Evolutionary conservation across 2,888 invertebrate genomes (phyloP).

Genomic region (Eledona agricola): DNA sequence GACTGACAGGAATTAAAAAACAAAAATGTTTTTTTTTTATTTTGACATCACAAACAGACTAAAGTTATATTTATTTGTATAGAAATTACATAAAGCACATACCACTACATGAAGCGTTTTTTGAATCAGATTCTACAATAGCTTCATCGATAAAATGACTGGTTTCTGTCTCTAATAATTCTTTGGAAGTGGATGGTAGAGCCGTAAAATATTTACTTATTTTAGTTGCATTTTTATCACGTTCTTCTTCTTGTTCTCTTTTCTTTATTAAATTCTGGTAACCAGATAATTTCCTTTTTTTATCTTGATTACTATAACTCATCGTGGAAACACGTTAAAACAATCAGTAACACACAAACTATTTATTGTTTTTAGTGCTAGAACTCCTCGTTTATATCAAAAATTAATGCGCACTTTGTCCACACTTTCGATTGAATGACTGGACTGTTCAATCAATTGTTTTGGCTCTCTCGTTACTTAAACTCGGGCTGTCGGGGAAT

Average conservation of each 20-base stretch:
- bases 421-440: too few species aligned
- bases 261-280: conserved; percentile 14
- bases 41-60: conserved; percentile 1
- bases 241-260: conserved; percentile 35
- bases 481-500: conserved; percentile 1
- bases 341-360: conserved; percentile 5
- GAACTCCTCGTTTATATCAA: too few species aligned
- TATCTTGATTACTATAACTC: conserved; percentile 4
- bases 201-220: conserved; percentile 33
- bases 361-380: too few species aligned
- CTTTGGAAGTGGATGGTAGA: conserved; percentile 29
- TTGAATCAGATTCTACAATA: too few species aligned
- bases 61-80: conserved; percentile 13
- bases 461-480: conserved; percentile 1
- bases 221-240: conserved; percentile 27
- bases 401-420: too few species aligned
- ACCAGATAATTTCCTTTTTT: conserved; percentile 4
- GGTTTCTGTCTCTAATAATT: conserved; percentile 21
- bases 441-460: too few species aligned
- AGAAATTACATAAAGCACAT: conserved; percentile 2
- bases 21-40: conserved; percentile 1
- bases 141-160: conserved; percentile 24
- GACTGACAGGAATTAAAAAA: too few species aligned
- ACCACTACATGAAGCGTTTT: conserved; percentile 12
- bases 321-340: conserved; percentile 2